phyloP scores from a whole-genome alignment of 2,797 vertebrate genomes.

The Chelmon rostratus region DNA sequence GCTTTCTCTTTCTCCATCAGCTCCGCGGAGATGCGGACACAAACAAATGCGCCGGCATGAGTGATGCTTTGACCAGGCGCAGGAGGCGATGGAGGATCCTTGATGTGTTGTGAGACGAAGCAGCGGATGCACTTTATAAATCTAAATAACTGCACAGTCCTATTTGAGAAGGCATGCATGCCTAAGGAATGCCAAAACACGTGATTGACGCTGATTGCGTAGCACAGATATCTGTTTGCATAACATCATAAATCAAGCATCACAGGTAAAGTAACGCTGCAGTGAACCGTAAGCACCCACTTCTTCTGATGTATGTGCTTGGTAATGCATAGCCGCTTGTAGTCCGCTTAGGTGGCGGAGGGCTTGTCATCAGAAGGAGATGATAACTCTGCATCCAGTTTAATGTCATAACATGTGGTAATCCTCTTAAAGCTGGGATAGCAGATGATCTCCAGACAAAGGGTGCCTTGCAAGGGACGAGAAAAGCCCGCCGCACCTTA shows the following conservation, averaged over 20 bases:
- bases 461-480: conserved; percentile 37
- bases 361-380: conserved; percentile 48
- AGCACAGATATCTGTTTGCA: conserved; percentile 24
- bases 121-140: conserved; percentile 37
- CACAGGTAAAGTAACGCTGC: conserved; percentile 26
- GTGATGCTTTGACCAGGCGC: conserved; percentile 1
- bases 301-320: conserved; percentile 31
- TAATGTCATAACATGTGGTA: conserved; percentile 77
- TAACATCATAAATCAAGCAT: conserved; percentile 34
- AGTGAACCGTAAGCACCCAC: conserved; percentile 2
- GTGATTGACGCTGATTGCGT: conserved; percentile 22
- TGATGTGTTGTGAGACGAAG: conserved; percentile 27
- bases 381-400: conserved; percentile 69
- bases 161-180: conserved; percentile 14
- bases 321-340: conserved; percentile 15
- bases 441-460: conserved; percentile 79
- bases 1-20: conserved; percentile 17
- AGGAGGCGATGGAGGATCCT: conserved; percentile 21
- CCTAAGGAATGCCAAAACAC: conserved; percentile 18
- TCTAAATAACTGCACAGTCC: conserved; percentile 42
- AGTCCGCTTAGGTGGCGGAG: conserved; percentile 50
- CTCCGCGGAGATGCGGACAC: conserved; percentile 25
- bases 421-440: conserved; percentile 76
- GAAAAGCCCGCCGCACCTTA: conserved; percentile 24
- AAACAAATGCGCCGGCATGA: conserved; percentile 46